These are phyloP conservation scores for Drosophila aff. DNA, from an alignment of 1,140 invertebrate genomes.

Conservation along the genomic window DNA sequence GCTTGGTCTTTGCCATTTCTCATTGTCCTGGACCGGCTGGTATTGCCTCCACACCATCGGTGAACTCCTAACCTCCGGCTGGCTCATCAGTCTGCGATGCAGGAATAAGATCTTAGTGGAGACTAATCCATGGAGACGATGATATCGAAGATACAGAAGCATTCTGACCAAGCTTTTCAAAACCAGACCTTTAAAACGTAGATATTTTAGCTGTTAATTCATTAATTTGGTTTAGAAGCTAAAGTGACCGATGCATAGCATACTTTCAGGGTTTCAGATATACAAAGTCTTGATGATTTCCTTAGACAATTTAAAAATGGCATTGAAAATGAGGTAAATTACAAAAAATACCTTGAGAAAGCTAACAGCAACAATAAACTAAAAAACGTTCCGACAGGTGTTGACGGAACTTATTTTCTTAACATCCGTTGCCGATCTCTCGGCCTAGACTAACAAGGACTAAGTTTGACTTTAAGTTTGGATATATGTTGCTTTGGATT, in stretches of 20 bases:
- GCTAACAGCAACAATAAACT: neutral
- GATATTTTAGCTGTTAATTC: neutral
- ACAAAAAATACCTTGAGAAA: no score
- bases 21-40: neutral
- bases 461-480: constrained; percentile 4
- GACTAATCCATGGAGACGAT: constrained; percentile 11
- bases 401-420: neutral
- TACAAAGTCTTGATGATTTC: no score
- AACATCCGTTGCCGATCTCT: neutral
- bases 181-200: constrained; percentile 4
- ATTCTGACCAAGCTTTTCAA: neutral
- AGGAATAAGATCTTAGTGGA: constrained; percentile 7
- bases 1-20: constrained; percentile 20
- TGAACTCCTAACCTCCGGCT: neutral
- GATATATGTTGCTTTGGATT: constrained; percentile 9
- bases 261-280: constrained; percentile 22
- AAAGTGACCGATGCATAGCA: neutral
- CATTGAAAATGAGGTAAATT: no score
- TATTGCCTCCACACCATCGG: constrained; percentile 10
- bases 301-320: no score
- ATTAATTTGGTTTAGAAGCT: neutral
- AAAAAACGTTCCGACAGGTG: neutral
- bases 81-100: constrained; percentile 20
- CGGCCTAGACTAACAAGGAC: constrained; percentile 1
- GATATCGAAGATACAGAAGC: constrained; percentile 8